Conservation (phyloP, 2,797 vertebrate genomes). For the Malurus splendens region DNA sequence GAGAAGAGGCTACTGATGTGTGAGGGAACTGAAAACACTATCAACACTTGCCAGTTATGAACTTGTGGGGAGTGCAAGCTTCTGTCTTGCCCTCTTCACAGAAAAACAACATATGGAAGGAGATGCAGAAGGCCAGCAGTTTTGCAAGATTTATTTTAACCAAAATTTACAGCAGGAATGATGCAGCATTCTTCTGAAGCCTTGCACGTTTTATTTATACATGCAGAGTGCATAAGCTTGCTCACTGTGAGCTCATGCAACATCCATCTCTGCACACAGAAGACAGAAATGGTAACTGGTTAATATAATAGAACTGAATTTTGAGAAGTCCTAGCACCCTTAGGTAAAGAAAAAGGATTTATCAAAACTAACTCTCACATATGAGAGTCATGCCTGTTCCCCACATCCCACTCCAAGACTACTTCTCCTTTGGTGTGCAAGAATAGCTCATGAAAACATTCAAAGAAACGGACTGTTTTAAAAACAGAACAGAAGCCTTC, state of each 20-base stretch:
- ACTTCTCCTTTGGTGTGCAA: slow-evolving; percentile 7
- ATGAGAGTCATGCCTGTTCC: background rate
- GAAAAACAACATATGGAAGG: background rate
- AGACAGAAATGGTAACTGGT: background rate
- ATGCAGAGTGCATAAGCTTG: background rate
- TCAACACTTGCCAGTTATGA: background rate
- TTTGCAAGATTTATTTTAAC: background rate
- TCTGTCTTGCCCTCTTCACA: background rate
- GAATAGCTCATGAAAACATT: slow-evolving; percentile 46
- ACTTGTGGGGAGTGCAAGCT: background rate
- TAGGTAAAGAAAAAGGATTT: background rate
- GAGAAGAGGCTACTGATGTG: background rate
- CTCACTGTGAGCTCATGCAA: background rate
- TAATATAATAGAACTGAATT: background rate
- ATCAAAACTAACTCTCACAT: background rate
- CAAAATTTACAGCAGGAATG: background rate
- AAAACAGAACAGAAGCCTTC: slow-evolving; percentile 58
- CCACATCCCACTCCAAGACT: slow-evolving; percentile 12
- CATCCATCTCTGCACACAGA: background rate
- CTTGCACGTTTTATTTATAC: background rate
- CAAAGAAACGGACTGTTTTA: slow-evolving; percentile 9
- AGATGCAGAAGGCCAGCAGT: background rate
- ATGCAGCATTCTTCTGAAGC: background rate
- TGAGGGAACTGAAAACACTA: background rate
- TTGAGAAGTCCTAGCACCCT: background rate